These are phyloP conservation scores for Achlya flavicornis DNA, from an alignment of 2,888 invertebrate species.

Conservation along the genomic window DNA sequence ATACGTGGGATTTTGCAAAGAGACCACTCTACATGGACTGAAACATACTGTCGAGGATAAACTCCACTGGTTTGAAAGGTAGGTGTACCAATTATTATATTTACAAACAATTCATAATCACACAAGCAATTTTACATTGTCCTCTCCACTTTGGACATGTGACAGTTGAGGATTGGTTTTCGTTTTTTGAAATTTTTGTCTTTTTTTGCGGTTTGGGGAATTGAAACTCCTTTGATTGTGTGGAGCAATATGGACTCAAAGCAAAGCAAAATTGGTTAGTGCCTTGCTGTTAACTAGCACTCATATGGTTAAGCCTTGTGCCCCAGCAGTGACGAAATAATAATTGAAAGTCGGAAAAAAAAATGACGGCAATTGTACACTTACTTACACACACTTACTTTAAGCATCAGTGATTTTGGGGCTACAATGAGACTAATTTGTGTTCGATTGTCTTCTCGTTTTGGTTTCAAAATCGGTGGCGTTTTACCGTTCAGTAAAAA, in stretches of 20 bases:
- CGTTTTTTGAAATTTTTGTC: constrained; percentile 34
- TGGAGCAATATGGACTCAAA: neutral
- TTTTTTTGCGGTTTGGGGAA: constrained; percentile 8
- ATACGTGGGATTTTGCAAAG: constrained; percentile 68
- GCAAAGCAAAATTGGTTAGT: no score
- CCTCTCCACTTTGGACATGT: constrained; percentile 17
- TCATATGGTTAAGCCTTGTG: no score
- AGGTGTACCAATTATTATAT: constrained; percentile 45
- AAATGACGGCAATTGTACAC: no score
- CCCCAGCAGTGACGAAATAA: no score
- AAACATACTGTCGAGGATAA: constrained; percentile 73
- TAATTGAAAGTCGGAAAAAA: no score
- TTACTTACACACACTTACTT: no score
- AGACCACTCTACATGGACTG: constrained; percentile 74
- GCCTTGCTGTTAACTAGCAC: no score
- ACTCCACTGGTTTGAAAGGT: constrained; percentile 74
- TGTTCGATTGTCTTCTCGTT: no score
- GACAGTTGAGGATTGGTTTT: constrained; percentile 27
- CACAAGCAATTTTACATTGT: constrained; percentile 25
- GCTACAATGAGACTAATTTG: no score
- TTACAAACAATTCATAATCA: constrained; percentile 17
- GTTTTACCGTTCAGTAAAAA: no score
- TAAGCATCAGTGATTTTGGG: no score
- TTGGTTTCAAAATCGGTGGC: no score
- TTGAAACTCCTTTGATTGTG: neutral